A percentile compares a stretch with the other conserved stretches of the same genome.
These are phyloP conservation scores for Anneissia japonica DNA, from an alignment of 35 echinoderm and acorn worm genomes.

Conservation along the genomic window DNA sequence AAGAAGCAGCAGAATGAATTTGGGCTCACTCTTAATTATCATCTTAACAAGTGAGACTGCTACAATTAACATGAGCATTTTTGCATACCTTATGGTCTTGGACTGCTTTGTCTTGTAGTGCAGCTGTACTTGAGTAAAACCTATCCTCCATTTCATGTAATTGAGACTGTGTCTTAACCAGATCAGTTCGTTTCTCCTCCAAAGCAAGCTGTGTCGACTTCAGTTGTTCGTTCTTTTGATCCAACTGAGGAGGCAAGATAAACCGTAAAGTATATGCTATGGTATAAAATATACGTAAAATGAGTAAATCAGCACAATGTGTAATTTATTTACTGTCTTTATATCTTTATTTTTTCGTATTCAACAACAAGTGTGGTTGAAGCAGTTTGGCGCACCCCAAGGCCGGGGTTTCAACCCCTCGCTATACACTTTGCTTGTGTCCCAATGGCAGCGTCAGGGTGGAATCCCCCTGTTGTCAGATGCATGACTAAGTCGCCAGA, in stretches of 20 bases:
- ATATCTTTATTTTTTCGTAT: too few species aligned
- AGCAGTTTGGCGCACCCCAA: too few species aligned
- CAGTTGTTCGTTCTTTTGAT: constrained; percentile 78
- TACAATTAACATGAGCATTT: neutral
- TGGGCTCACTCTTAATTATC: too few species aligned
- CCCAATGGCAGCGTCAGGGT: too few species aligned
- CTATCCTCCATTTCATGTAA: constrained; percentile 87
- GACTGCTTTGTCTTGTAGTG: constrained; percentile 87
- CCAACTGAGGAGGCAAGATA: constrained; percentile 36
- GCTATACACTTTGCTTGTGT: too few species aligned
- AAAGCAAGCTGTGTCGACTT: constrained; percentile 53
- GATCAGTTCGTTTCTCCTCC: constrained; percentile 88
- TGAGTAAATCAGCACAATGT: neutral
- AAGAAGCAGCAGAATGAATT: too few species aligned
- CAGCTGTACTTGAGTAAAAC: constrained; percentile 94
- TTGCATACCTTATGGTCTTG: constrained; percentile 69
- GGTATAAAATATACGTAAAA: too few species aligned
- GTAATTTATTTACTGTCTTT: neutral
- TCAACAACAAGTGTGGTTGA: too few species aligned
- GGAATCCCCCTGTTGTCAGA: too few species aligned
- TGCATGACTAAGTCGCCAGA: too few species aligned
- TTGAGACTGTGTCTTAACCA: constrained; percentile 66
- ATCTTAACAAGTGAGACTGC: neutral
- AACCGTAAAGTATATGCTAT: too few species aligned
- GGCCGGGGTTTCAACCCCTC: too few species aligned